These are phyloP conservation scores for Pantherophis guttatus DNA, from an alignment of 2,113 vertebrate genomes.

Conservation along the genomic window DNA sequence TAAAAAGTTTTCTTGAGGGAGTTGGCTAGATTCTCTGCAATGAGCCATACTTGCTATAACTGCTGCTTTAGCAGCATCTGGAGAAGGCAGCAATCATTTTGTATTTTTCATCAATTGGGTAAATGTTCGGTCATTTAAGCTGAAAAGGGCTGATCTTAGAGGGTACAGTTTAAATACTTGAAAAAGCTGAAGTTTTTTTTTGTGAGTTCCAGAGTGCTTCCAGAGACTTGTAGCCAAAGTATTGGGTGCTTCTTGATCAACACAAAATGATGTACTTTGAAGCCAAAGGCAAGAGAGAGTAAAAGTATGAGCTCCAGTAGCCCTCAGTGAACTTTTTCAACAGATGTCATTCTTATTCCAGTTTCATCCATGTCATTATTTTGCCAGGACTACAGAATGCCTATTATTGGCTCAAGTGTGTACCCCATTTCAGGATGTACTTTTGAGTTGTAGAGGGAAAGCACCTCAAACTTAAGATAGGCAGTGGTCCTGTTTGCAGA, in stretches of 20 bases:
- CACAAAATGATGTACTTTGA: background rate
- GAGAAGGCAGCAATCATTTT: background rate
- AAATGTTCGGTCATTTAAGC: background rate
- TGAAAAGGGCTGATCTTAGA: background rate
- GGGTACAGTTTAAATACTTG: background rate
- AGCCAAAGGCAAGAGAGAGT: background rate
- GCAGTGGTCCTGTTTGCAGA: background rate
- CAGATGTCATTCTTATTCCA: background rate
- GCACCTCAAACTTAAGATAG: background rate
- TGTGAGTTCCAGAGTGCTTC: background rate
- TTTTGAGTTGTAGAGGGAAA: background rate
- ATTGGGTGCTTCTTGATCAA: background rate
- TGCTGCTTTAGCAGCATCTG: background rate
- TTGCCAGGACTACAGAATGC: too few species aligned
- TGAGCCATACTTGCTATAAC: background rate
- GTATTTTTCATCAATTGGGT: background rate
- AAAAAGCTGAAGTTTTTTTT: background rate
- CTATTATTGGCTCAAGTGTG: background rate
- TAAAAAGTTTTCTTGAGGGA: background rate
- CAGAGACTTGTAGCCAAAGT: background rate
- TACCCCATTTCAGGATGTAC: background rate
- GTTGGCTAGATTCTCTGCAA: too few species aligned
- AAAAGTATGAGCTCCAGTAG: background rate
- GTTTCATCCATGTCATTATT: background rate
- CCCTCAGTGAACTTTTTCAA: background rate